Base-by-base conservation (phyloP, 2,888 invertebrate genomes). In the Trichogramma evanescens region DNA sequence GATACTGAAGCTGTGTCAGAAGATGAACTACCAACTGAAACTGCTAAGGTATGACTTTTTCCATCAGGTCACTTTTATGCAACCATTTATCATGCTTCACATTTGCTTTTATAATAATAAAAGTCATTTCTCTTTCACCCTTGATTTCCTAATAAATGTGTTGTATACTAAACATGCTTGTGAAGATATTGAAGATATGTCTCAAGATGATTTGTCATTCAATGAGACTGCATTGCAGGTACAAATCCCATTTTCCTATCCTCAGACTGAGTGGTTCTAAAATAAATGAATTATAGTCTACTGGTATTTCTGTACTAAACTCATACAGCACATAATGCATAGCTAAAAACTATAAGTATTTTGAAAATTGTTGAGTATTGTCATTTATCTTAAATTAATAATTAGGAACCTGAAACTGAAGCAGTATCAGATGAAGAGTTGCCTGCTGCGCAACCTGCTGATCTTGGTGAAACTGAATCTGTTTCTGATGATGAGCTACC, bases 1-100 rank as follows among this genome's bases (percentile, higher is more conserved):
- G 91, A 91, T 74, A 89, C 91, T 1, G 92, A 92, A 80, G 88
- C 89, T 59, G 89, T 92, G 49, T 91, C 91, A 0, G 91, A 91
- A 76, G 91, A 92, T 77, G 91, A 91, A 76, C 67, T 80, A 9
- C 79, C 80, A 6, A 77, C 73, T 8, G 79, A 79, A 65, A 72
- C 75, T n/a, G 70, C 77, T 4, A 79, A 79, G 70, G 78, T 78
- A 66, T 68, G 58, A 59, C 54, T 57, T 51, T 48, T 59, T 49
- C 26, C 40, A 42, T 26, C 26, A 3, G 45, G n/a, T 9, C 45
- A 45, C 2, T 45, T 45, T 45, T 45, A 3, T 45, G 9, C 13
- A 13, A 50, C 26, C 13, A 26, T 8, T 50, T 2, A 13, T 50
- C 26, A 50, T 13, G 9, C 13, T 13, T 8, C 13, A 50, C 13